phyloP scores from a whole-genome alignment of 2,888 invertebrate species.

The Baronia brevicornis region DNA sequence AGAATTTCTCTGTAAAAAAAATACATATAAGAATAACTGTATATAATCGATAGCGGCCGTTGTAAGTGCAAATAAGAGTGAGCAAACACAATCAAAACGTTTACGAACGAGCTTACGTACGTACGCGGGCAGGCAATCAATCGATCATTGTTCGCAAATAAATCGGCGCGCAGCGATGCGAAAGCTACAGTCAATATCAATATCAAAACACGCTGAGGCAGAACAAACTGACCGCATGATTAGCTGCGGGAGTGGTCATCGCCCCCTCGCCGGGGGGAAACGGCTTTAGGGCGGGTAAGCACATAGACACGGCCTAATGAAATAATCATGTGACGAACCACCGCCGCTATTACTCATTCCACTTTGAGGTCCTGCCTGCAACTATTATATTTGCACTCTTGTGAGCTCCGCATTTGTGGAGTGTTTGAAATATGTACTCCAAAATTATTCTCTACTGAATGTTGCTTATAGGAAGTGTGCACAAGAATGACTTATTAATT shows the following conservation, averaged over 20 bases:
- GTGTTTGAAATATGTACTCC: conserved; percentile 4
- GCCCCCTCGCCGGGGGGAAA: conserved; percentile 36
- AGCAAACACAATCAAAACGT: conserved; percentile 71
- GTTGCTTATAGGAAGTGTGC: too few relatives aligned
- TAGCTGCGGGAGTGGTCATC: conserved; percentile 71
- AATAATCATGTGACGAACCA: conserved; percentile 72
- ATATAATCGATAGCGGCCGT: conserved; percentile 34
- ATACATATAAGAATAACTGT: conserved; percentile 14
- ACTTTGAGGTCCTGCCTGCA: conserved; percentile 14
- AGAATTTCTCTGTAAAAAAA: conserved; percentile 82
- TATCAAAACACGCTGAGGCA: conserved; percentile 76
- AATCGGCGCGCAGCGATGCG: conserved; percentile 70
- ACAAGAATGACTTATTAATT: too few relatives aligned
- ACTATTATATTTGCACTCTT: conserved; percentile 6
- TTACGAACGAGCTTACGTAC: conserved; percentile 55
- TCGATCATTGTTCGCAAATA: conserved; percentile 75
- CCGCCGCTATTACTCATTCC: conserved; percentile 53
- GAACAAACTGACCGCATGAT: conserved; percentile 76
- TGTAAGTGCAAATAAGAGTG: conserved; percentile 53
- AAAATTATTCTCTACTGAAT: too few relatives aligned
- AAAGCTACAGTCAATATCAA: conserved; percentile 71
- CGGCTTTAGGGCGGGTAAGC: conserved; percentile 22
- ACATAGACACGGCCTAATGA: conserved; percentile 73
- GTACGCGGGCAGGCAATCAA: conserved; percentile 69
- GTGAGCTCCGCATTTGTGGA: conserved; percentile 1